These are phyloP conservation scores for Pristionchus maxplancki DNA, from an alignment of 2,888 invertebrate species.

Conservation along the genomic window DNA sequence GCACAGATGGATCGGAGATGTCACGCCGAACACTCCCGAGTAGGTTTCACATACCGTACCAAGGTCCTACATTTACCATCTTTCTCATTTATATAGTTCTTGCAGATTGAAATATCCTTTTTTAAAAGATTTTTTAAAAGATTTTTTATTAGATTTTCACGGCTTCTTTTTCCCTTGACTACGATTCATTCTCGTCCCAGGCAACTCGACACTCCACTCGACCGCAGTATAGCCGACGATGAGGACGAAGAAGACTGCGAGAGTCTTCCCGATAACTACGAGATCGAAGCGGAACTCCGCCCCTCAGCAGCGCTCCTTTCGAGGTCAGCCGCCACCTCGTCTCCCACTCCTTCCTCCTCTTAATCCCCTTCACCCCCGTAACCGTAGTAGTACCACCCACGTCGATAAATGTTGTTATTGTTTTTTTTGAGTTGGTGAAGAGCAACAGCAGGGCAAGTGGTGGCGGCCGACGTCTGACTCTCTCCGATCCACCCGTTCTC, in stretches of 20 bases:
- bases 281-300: constrained; percentile 64
- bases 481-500: not conserved
- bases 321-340: constrained; percentile 29
- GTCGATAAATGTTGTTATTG: not conserved
- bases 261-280: constrained; percentile 49
- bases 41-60: not conserved
- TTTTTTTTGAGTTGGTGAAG: not conserved
- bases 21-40: constrained; percentile 54
- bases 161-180: too few relatives aligned
- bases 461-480: not conserved
- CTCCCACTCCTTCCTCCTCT: not conserved
- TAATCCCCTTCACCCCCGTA: not conserved
- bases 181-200: not conserved
- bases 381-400: not conserved
- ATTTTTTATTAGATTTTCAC: too few relatives aligned
- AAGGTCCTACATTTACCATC: too few relatives aligned
- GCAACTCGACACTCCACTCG: constrained; percentile 26
- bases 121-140: too few relatives aligned
- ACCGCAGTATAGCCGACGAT: constrained; percentile 50
- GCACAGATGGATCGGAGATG: constrained; percentile 55
- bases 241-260: constrained; percentile 36
- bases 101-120: too few relatives aligned
- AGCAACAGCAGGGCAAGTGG: not conserved
- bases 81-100: too few relatives aligned
- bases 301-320: constrained; percentile 58